phyloP scores from a whole-genome alignment of 2,888 invertebrate species.

The Cheilosia urbana region DNA sequence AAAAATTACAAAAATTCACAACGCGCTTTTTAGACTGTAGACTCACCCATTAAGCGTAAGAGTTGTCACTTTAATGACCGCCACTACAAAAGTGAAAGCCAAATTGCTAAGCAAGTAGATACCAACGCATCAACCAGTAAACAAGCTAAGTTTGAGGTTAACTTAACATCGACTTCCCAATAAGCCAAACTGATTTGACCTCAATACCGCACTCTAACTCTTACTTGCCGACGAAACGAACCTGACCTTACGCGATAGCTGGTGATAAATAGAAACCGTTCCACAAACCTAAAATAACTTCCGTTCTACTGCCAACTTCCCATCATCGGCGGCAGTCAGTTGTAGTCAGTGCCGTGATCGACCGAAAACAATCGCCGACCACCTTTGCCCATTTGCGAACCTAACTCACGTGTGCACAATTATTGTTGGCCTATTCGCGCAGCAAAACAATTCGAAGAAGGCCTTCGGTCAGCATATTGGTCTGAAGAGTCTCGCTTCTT shows the following conservation, averaged over 20 bases:
- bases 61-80: not conserved
- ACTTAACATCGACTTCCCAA: conserved; percentile 1
- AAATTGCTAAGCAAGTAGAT: not conserved
- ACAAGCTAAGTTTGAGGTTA: not conserved
- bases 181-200: not conserved
- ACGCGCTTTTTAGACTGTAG: too few relatives aligned
- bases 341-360: not conserved
- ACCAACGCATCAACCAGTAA: not conserved
- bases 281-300: conserved; percentile 56
- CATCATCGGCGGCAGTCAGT: not conserved
- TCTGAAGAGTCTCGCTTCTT: conserved; percentile 19
- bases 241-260: conserved; percentile 32
- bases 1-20: too few relatives aligned
- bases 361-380: conserved; percentile 47
- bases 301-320: conserved; percentile 40
- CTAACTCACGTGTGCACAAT: conserved; percentile 47
- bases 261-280: conserved; percentile 45
- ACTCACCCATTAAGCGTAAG: too few relatives aligned
- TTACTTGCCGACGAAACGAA: conserved; percentile 15
- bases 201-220: conserved; percentile 1
- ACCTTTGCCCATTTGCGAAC: conserved; percentile 31
- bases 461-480: conserved; percentile 18
- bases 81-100: not conserved
- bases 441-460: conserved; percentile 35
- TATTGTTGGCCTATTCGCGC: conserved; percentile 7